phyloP scores from a whole-genome alignment of 2,113 vertebrate genomes.

The Ifrita kowaldi region DNA sequence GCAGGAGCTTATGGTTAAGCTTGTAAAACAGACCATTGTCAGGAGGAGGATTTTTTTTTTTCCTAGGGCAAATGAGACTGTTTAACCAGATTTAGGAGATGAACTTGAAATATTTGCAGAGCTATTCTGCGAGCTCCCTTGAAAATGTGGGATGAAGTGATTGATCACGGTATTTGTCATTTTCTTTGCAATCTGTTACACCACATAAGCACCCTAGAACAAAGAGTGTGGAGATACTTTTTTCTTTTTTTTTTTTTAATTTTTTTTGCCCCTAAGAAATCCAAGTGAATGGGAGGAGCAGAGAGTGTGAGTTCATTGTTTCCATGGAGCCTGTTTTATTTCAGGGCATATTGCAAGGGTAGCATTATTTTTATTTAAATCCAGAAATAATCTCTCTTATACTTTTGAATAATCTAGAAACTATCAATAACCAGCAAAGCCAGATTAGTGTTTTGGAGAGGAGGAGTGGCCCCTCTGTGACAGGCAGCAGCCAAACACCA shows the following conservation, averaged over 20 bases:
- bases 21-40: background rate
- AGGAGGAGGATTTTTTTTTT: background rate
- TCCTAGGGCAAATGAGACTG: background rate
- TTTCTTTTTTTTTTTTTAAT: background rate
- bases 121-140: background rate
- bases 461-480: background rate
- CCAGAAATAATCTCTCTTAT: background rate
- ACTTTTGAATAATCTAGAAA: background rate
- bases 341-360: background rate
- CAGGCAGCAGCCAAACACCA: background rate
- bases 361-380: background rate
- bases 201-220: background rate
- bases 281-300: background rate
- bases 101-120: background rate
- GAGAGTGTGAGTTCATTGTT: background rate
- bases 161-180: background rate
- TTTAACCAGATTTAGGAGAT: constrained; percentile 7
- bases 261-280: background rate
- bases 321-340: background rate
- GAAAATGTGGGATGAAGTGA: background rate
- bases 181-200: background rate
- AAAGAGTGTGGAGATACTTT: background rate
- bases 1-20: background rate
- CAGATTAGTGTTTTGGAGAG: background rate
- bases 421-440: background rate